Evolutionary conservation across 2,888 invertebrate species (phyloP).

Genomic region (Acanthacorydalis orientalis): DNA sequence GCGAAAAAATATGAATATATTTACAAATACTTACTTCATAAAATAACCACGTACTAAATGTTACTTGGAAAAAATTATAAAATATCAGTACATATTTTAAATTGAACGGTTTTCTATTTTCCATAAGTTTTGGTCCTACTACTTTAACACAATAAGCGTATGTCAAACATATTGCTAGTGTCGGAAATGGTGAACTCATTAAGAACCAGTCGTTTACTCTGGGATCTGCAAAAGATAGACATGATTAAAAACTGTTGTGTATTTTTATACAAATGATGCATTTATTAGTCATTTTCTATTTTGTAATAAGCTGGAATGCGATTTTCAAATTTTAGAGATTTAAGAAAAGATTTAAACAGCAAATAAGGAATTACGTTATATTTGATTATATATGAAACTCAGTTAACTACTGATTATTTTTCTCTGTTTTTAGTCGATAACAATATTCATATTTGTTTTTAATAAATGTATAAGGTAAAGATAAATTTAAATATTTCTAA

Average conservation of each 20-base stretch:
- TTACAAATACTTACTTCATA: slow-evolving; percentile 35
- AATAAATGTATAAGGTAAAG: no score
- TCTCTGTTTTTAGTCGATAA: no score
- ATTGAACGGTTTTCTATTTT: slow-evolving; percentile 67
- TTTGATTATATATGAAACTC: no score
- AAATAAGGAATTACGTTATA: no score
- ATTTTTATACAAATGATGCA: no score
- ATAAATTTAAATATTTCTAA: no score
- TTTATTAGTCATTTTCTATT: no score
- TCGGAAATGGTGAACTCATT: slow-evolving; percentile 71
- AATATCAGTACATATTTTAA: slow-evolving; percentile 55
- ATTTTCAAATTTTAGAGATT: no score
- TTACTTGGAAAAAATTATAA: slow-evolving; percentile 73
- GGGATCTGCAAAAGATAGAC: slow-evolving; percentile 34
- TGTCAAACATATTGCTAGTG: slow-evolving; percentile 52
- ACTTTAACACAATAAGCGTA: slow-evolving; percentile 64
- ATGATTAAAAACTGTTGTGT: no score
- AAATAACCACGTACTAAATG: slow-evolving; percentile 56
- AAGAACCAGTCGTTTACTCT: slow-evolving; percentile 62
- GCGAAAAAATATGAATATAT: background rate
- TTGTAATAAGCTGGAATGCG: no score
- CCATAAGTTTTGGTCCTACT: slow-evolving; percentile 71
- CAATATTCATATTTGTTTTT: no score
- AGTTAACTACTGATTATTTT: no score
- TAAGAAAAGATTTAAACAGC: background rate